Percentiles rank a stretch among this genome's conserved stretches.
Conservation (phyloP, 2,888 invertebrate species). For the Arctia plantaginis region DNA sequence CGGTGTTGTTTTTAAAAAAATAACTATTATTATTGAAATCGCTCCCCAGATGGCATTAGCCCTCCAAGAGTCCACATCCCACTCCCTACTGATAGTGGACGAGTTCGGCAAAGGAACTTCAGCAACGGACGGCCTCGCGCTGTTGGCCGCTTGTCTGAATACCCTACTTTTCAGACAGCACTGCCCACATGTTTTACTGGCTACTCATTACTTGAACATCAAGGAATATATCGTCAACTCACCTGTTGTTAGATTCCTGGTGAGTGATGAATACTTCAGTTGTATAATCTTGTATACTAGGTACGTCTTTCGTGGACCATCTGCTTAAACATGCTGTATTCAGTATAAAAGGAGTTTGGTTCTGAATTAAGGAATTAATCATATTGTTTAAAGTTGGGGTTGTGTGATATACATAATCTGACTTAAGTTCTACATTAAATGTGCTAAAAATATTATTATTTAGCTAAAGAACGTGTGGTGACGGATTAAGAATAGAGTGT, state of each 20-base stretch:
- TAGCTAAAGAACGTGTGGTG: too few species aligned
- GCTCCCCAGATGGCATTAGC: conserved; percentile 89
- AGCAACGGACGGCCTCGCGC: conserved; percentile 89
- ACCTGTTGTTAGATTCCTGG: conserved; percentile 84
- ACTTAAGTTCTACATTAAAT: too few species aligned
- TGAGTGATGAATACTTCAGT: conserved; percentile 58
- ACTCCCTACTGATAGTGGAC: conserved; percentile 93
- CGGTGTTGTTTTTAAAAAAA: background rate
- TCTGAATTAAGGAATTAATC: too few species aligned
- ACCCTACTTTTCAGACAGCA: conserved; percentile 85
- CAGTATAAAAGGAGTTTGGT: too few species aligned
- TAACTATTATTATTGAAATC: too few species aligned
- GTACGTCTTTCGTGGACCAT: too few species aligned
- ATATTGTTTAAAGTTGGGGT: too few species aligned
- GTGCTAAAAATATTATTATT: too few species aligned
- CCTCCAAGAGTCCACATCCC: conserved; percentile 87
- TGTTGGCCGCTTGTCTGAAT: conserved; percentile 90
- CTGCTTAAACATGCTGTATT: too few species aligned
- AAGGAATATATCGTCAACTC: conserved; percentile 85
- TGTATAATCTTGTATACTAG: background rate
- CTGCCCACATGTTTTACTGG: conserved; percentile 91
- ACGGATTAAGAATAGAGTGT: too few species aligned
- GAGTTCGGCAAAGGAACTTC: conserved; percentile 51
- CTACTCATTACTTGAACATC: conserved; percentile 92
- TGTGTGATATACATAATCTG: too few species aligned